These are phyloP conservation scores for Amphipoea lucens DNA, from an alignment of 2,888 invertebrate genomes.

Conservation along the genomic window DNA sequence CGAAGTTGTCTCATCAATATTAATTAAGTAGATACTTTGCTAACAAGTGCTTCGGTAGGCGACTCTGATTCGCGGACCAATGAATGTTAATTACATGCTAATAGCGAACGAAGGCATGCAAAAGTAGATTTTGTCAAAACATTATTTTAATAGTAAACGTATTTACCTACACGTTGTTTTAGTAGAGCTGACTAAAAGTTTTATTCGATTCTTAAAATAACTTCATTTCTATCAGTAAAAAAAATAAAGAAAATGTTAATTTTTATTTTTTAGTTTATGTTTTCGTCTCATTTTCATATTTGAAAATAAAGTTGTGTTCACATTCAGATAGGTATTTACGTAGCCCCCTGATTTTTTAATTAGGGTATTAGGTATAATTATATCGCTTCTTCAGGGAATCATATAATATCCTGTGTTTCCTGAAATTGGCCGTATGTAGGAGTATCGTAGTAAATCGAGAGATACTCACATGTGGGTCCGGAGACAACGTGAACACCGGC, in stretches of 20 bases:
- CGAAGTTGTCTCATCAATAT: slow-evolving; percentile 41
- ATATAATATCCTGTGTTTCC: not conserved
- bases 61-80: slow-evolving; percentile 20
- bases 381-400: not conserved
- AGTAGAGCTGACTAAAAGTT: not conserved
- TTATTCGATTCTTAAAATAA: not conserved
- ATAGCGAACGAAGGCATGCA: slow-evolving; percentile 15
- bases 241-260: not conserved
- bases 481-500: slow-evolving; percentile 67
- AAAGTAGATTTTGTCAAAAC: slow-evolving; percentile 29
- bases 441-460: slow-evolving; percentile 41
- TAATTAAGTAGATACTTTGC: slow-evolving; percentile 29
- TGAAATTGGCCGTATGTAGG: slow-evolving; percentile 3
- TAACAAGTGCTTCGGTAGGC: slow-evolving; percentile 17
- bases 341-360: not conserved
- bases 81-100: slow-evolving; percentile 55
- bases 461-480: slow-evolving; percentile 78
- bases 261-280: not conserved
- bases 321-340: not conserved
- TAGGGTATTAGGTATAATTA: not conserved
- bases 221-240: not conserved
- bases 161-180: slow-evolving; percentile 4
- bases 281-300: not conserved
- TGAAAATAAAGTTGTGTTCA: not conserved
- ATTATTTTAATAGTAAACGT: slow-evolving; percentile 6